A percentile compares a stretch with the other conserved stretches of the same genome.
Evolutionary conservation across 1,140 invertebrate species (phyloP).

Genomic region (Proctacanthus coquilletti): DNA sequence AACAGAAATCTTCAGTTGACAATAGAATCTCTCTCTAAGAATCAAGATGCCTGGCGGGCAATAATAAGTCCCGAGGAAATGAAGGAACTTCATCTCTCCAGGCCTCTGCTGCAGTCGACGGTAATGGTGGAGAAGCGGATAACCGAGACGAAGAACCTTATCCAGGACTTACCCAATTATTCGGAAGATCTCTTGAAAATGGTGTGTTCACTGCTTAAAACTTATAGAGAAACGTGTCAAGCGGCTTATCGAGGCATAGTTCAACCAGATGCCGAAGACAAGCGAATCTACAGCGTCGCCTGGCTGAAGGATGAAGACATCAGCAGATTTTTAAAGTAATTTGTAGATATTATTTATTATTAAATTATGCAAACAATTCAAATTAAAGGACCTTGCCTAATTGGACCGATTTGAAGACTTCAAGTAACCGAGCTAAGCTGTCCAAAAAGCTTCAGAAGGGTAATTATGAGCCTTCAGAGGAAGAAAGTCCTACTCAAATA

Average conservation of each 20-base stretch:
- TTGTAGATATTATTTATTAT: slow-evolving; percentile 2
- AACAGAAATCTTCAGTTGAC: slow-evolving; percentile 37
- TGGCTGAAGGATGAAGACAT: slow-evolving; percentile 95
- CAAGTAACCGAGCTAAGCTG: slow-evolving; percentile 28
- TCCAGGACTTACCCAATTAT: slow-evolving; percentile 48
- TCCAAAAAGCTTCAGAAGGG: slow-evolving; percentile 20
- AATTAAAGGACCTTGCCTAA: slow-evolving; percentile 57
- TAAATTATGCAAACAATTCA: not conserved
- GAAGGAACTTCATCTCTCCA: slow-evolving; percentile 39
- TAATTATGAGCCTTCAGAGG: slow-evolving; percentile 38
- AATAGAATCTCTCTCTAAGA: slow-evolving; percentile 52
- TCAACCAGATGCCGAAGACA: slow-evolving; percentile 64
- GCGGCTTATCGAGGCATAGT: slow-evolving; percentile 60
- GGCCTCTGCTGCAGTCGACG: slow-evolving; percentile 49
- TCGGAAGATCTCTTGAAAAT: slow-evolving; percentile 28
- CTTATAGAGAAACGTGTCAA: slow-evolving; percentile 61
- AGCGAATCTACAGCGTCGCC: slow-evolving; percentile 65
- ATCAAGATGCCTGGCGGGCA: slow-evolving; percentile 55
- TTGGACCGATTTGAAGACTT: slow-evolving; percentile 58
- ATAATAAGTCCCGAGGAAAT: slow-evolving; percentile 50
- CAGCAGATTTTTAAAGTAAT: slow-evolving; percentile 66
- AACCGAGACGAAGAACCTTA: slow-evolving; percentile 48
- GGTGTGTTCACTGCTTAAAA: slow-evolving; percentile 36
- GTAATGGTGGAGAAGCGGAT: slow-evolving; percentile 56
- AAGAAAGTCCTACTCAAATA: slow-evolving; percentile 60